A percentile compares a stretch with the other conserved stretches of the same genome.
These are phyloP conservation scores for Zaprionus lineosus DNA, from an alignment of 2,888 invertebrate genomes.

Conservation along the genomic window DNA sequence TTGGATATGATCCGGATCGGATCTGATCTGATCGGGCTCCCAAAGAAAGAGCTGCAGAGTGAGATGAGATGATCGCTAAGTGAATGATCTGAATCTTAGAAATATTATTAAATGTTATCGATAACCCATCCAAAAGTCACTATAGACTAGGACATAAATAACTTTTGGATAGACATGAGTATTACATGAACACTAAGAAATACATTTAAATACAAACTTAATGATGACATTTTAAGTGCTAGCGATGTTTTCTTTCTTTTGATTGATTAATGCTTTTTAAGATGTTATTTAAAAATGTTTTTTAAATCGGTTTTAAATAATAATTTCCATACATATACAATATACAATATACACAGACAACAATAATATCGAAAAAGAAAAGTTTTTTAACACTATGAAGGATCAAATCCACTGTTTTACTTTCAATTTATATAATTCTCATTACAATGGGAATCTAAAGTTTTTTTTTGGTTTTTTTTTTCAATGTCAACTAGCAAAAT, in stretches of 20 bases:
- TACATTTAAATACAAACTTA: conserved; percentile 34
- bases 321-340: conserved; percentile 61
- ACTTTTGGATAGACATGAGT: conserved; percentile 24
- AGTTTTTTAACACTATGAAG: conserved; percentile 77
- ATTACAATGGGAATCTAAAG: conserved; percentile 39
- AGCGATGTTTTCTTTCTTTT: conserved; percentile 9
- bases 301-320: conserved; percentile 9
- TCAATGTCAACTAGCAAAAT: conserved; percentile 45
- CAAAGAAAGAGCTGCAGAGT: conserved; percentile 45
- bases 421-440: conserved; percentile 76
- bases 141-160: neutral
- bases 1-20: conserved; percentile 12
- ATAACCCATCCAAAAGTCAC: conserved; percentile 17
- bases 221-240: conserved; percentile 35
- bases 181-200: conserved; percentile 42
- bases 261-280: too few relatives aligned
- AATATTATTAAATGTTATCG: conserved; percentile 17
- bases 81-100: conserved; percentile 19
- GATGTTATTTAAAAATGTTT: neutral
- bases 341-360: conserved; percentile 55
- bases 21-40: conserved; percentile 42
- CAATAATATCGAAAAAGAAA: conserved; percentile 55
- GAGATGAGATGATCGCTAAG: conserved; percentile 39
- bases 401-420: conserved; percentile 84
- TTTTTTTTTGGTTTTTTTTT: conserved; percentile 23